phyloP scores from a whole-genome alignment of 2,888 invertebrate genomes.

The Xylocampa areola region DNA sequence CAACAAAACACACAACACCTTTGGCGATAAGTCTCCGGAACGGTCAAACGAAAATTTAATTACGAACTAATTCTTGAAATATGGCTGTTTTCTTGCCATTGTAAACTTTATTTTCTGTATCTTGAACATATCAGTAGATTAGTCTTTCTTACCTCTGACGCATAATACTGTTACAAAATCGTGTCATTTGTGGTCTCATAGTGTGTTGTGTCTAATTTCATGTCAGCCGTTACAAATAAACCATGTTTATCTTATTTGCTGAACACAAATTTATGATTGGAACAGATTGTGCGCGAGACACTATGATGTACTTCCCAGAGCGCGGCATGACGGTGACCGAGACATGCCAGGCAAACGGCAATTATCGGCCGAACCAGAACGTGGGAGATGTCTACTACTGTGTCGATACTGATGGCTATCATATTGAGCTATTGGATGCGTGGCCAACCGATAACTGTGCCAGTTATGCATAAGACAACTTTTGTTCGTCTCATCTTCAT shows the following conservation, averaged over 20 bases:
- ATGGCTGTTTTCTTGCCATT: constrained; percentile 47
- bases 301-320: constrained; percentile 83
- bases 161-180: constrained; percentile 14
- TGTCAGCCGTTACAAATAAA: constrained; percentile 10
- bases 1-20: constrained; percentile 57
- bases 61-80: constrained; percentile 60
- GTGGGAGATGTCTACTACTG: constrained; percentile 88
- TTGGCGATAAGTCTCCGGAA: constrained; percentile 59
- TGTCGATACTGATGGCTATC: constrained; percentile 91
- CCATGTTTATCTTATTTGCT: constrained; percentile 16
- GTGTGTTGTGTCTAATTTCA: constrained; percentile 6
- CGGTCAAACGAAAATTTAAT: constrained; percentile 60
- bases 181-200: constrained; percentile 10
- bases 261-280: constrained; percentile 18
- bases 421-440: constrained; percentile 60
- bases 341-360: constrained; percentile 88
- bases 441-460: constrained; percentile 68
- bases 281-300: constrained; percentile 91
- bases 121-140: constrained; percentile 5
- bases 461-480: constrained; percentile 52
- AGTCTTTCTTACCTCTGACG: constrained; percentile 4
- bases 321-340: constrained; percentile 84
- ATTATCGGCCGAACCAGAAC: constrained; percentile 89
- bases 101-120: constrained; percentile 29
- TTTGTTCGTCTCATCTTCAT: background rate